These are phyloP conservation scores for Neosalanx taihuensis DNA, from an alignment of 2,797 vertebrate species.

Conservation along the genomic window DNA sequence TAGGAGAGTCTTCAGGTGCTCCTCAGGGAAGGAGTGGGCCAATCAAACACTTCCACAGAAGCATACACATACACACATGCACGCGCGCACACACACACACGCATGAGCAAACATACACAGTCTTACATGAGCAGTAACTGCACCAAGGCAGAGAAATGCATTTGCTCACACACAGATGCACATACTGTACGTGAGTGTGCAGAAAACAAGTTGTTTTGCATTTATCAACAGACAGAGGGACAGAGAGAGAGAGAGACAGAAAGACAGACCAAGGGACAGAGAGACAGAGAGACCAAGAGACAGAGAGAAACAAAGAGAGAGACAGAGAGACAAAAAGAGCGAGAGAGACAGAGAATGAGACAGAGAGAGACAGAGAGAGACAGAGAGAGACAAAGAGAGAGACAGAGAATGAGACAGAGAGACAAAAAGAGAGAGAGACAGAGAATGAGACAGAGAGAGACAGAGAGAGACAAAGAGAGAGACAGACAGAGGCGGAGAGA, in stretches of 20 bases:
- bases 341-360: too few species aligned
- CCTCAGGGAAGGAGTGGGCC: not conserved
- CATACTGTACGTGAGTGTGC: not conserved
- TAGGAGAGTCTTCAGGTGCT: not conserved
- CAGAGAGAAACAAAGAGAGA: too few species aligned
- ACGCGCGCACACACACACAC: constrained; percentile 2
- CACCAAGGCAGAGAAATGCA: not conserved
- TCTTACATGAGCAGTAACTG: not conserved
- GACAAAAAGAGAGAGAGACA: too few species aligned
- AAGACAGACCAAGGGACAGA: not conserved
- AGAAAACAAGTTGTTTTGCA: not conserved
- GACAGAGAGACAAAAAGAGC: not conserved
- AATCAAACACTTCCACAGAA: not conserved
- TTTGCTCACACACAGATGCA: not conserved
- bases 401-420: too few species aligned
- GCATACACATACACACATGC: not conserved
- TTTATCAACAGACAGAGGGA: not conserved
- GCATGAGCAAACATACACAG: not conserved
- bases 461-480: too few species aligned
- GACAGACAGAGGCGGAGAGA: too few species aligned
- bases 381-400: too few species aligned
- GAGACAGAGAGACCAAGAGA: too few species aligned
- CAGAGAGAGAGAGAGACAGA: not conserved
- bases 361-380: too few species aligned
- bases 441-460: too few species aligned